Evolutionary conservation across 2,113 vertebrate genomes (phyloP).

Genomic region (Zapus hudsonius): DNA sequence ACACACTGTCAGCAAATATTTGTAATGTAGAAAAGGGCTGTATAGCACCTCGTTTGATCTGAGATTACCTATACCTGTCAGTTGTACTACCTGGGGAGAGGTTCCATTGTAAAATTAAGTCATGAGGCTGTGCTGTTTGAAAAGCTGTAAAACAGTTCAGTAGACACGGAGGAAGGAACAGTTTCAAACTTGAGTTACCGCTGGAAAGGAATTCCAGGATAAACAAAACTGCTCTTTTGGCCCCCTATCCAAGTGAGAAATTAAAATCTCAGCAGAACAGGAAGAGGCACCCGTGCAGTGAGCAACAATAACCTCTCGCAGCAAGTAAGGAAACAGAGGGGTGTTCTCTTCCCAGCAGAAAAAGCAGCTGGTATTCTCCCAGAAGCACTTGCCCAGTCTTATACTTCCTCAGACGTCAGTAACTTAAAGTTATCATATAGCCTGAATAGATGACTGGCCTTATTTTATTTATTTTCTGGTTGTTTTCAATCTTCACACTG

Average conservation of each 20-base stretch:
- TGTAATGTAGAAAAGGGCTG: background rate
- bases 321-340: background rate
- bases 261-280: background rate
- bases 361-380: background rate
- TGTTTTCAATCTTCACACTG: background rate
- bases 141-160: background rate
- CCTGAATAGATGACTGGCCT: background rate
- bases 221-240: background rate
- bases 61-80: background rate
- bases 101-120: background rate
- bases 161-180: background rate
- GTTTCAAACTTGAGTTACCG: background rate
- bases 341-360: background rate
- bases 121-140: background rate
- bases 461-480: background rate
- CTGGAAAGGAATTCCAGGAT: background rate
- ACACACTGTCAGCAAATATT: background rate
- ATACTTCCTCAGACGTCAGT: background rate
- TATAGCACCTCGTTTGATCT: background rate
- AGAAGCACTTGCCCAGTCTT: background rate
- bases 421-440: background rate
- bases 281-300: background rate
- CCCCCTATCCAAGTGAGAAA: background rate
- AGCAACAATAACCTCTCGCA: background rate
- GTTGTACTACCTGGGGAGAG: background rate